phyloP scores from a whole-genome alignment of 2,113 vertebrate species.

The Ondatra zibethicus region DNA sequence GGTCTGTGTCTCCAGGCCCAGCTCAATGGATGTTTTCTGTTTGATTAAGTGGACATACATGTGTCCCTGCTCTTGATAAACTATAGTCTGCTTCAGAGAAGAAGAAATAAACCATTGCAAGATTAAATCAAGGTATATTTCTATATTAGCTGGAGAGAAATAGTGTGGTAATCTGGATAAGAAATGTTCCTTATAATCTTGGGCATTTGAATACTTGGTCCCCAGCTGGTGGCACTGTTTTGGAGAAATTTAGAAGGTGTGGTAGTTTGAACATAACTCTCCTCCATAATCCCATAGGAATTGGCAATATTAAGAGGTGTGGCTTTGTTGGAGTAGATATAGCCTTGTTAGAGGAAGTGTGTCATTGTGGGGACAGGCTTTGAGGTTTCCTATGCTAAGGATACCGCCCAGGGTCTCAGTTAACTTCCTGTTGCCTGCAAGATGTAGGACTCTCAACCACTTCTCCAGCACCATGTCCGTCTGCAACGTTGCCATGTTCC shows the following conservation, averaged over 20 bases:
- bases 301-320: too few species aligned
- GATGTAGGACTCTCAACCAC: neutral
- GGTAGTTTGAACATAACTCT: too few species aligned
- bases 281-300: too few species aligned
- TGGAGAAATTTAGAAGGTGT: neutral
- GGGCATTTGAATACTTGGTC: neutral
- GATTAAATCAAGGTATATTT: neutral
- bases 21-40: neutral
- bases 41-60: neutral
- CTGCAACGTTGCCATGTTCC: neutral
- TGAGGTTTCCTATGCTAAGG: too few species aligned
- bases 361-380: too few species aligned
- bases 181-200: neutral
- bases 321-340: too few species aligned
- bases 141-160: neutral
- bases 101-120: neutral
- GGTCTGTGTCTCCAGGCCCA: neutral
- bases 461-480: neutral
- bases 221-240: neutral
- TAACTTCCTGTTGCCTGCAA: too few species aligned
- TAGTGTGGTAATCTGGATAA: neutral
- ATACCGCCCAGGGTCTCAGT: too few species aligned
- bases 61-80: neutral
- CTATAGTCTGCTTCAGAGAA: neutral
- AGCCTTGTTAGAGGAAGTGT: too few species aligned